A percentile compares a stretch with the other conserved stretches of the same genome.
phyloP scores from a whole-genome alignment of 2,113 vertebrate species.

The Melanerpes formicivorus region DNA sequence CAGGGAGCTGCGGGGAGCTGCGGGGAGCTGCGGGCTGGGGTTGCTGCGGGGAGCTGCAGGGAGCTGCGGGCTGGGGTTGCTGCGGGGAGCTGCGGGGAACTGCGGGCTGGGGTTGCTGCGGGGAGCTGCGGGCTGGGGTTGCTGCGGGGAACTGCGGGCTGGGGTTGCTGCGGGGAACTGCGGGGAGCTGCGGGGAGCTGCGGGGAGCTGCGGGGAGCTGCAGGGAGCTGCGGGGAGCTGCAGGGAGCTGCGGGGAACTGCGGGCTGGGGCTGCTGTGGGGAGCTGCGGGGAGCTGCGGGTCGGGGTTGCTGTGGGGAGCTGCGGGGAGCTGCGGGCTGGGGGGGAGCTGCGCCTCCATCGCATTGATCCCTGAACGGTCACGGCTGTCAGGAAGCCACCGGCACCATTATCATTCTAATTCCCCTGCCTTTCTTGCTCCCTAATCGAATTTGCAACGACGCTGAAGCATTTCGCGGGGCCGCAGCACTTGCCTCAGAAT shows the following conservation, averaged over 20 bases:
- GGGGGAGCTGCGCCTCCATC: constrained; percentile 87
- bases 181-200: constrained; percentile 49
- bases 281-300: too few relatives aligned
- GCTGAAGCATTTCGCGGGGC: constrained; percentile 94
- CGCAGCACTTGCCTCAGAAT: constrained; percentile 99
- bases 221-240: too few relatives aligned
- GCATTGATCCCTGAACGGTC: constrained; percentile 99
- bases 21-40: constrained; percentile 64
- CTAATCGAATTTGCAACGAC: constrained; percentile 99
- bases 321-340: constrained; percentile 74
- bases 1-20: constrained; percentile 54
- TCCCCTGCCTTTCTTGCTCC: constrained; percentile 98
- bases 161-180: constrained; percentile 31
- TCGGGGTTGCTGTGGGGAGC: background rate
- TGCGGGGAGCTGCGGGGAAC: background rate
- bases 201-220: constrained; percentile 66
- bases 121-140: too few relatives aligned
- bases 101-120: background rate
- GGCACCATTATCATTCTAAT: constrained; percentile 99
- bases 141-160: constrained; percentile 74
- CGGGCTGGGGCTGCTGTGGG: too few relatives aligned
- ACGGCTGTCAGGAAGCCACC: constrained; percentile 99
- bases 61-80: constrained; percentile 67
- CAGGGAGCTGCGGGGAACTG: too few relatives aligned
- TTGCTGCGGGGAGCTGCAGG: constrained; percentile 20